Conservation (phyloP, 2,797 vertebrate species). For the Odontamblyopus lacepedii region DNA sequence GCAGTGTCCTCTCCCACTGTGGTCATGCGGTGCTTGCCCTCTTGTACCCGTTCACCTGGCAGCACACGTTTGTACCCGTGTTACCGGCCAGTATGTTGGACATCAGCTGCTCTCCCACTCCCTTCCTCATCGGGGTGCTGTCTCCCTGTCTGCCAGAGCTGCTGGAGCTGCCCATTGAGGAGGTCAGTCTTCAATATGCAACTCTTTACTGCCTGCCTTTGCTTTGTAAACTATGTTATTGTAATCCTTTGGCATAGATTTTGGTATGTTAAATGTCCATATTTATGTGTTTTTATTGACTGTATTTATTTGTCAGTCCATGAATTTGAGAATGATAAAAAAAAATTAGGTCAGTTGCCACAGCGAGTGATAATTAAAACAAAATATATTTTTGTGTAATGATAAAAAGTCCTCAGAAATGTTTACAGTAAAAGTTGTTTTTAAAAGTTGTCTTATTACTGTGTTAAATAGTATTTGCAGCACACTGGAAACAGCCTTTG, state of each 20-base stretch:
- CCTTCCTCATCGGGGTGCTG: conserved; percentile 93
- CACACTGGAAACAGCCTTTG: no score
- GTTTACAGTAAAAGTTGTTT: no score
- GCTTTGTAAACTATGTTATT: not conserved
- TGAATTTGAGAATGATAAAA: no score
- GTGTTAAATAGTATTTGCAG: no score
- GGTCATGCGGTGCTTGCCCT: conserved; percentile 88
- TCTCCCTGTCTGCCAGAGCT: conserved; percentile 88
- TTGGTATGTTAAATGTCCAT: not conserved
- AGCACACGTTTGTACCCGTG: conserved; percentile 96
- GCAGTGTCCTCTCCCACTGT: conserved; percentile 90
- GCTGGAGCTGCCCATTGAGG: conserved; percentile 92
- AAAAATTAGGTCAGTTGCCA: no score
- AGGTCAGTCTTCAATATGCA: conserved; percentile 78
- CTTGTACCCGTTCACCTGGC: conserved; percentile 96
- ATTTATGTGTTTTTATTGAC: no score
- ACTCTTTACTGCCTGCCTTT: not conserved
- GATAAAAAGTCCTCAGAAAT: no score
- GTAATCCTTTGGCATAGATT: not conserved
- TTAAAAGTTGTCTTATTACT: no score
- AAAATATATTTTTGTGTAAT: no score
- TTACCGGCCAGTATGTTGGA: conserved; percentile 94
- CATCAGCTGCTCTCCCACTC: conserved; percentile 96
- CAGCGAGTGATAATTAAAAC: no score
- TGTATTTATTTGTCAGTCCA: no score